Base-by-base conservation (phyloP, 2,888 invertebrate species). In the Zygaena filipendulae region DNA sequence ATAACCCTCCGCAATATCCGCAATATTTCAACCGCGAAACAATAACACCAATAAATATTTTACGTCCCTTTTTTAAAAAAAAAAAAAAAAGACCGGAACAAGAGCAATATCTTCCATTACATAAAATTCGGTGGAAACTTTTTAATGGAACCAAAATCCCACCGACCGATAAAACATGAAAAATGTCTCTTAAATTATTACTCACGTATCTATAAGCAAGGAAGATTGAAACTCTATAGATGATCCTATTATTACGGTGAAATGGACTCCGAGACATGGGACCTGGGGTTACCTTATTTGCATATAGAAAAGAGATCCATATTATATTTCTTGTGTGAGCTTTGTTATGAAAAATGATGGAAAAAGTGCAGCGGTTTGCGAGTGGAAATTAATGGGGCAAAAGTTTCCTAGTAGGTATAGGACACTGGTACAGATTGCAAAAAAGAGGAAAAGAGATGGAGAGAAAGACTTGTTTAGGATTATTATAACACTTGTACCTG, bases 361-460 rank as follows among this genome's bases (percentile, higher is more conserved):
- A 45, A 45, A 67, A 70, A 72, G 61, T 70, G 70, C 71, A 71
- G 59, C 58, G 64, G 63, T 55, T 60, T 62, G 63, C 55, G 61
- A 43, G 58, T 54, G 64, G 63, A 69, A 72, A 67, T 74, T 72
- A 75, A 75, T 75, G 72, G 70, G 53, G 72, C 64, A 72, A 64
- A 66, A 70, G 61, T 67, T 66, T 56, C 52, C 58, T n/a, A n/a
- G n/a, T n/a, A n/a, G n/a, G n/a, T n/a, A n/a, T n/a, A n/a, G n/a
- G n/a, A n/a, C n/a, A n/a, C n/a, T n/a, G n/a, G n/a, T n/a, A n/a
- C n/a, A n/a, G n/a, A n/a, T n/a, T n/a, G n/a, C n/a, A n/a, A n/a
- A n/a, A n/a, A n/a, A n/a, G n/a, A n/a, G n/a, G n/a, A n/a, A n/a
- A n/a, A n/a, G n/a, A n/a, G n/a, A n/a, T n/a, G n/a, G n/a, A n/a